Evolutionary conservation across 2,797 vertebrate species (phyloP).

Genomic region (Aplochiton taeniatus): DNA sequence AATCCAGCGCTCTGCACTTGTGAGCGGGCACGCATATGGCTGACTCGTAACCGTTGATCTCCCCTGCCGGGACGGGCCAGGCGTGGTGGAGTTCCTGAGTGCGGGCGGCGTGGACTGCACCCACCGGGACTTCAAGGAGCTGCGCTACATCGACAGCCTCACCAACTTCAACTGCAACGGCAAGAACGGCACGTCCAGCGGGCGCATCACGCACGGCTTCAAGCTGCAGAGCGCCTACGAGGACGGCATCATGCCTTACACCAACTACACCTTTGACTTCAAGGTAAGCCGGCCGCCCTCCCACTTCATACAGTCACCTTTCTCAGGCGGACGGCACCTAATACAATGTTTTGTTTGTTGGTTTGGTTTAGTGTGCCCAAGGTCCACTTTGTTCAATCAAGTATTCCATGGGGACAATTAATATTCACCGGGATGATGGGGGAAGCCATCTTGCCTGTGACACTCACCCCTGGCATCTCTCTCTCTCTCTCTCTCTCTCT

Average conservation of each 20-base stretch:
- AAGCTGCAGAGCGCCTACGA: constrained; percentile 98
- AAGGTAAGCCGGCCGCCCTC: constrained; percentile 70
- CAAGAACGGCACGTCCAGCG: constrained; percentile 90
- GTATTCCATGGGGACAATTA: no score
- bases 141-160: constrained; percentile 95
- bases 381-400: no score
- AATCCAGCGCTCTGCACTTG: no score
- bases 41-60: no score
- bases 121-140: constrained; percentile 98
- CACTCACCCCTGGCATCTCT: background rate
- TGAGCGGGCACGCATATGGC: no score
- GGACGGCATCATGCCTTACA: constrained; percentile 97
- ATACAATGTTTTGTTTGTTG: no score
- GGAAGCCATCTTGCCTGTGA: no score
- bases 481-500: background rate
- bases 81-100: constrained; percentile 97
- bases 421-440: no score
- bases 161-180: constrained; percentile 98
- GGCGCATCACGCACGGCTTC: constrained; percentile 98
- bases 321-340: no score
- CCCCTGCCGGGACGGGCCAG: constrained; percentile 55
- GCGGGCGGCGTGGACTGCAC: constrained; percentile 96
- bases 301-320: no score
- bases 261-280: constrained; percentile 97
- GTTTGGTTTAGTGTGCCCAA: no score